Evolutionary conservation across 2,888 invertebrate genomes (phyloP), one percentile per base, ranked within the genome.

Genomic region (Orthosia gothica): DNA sequence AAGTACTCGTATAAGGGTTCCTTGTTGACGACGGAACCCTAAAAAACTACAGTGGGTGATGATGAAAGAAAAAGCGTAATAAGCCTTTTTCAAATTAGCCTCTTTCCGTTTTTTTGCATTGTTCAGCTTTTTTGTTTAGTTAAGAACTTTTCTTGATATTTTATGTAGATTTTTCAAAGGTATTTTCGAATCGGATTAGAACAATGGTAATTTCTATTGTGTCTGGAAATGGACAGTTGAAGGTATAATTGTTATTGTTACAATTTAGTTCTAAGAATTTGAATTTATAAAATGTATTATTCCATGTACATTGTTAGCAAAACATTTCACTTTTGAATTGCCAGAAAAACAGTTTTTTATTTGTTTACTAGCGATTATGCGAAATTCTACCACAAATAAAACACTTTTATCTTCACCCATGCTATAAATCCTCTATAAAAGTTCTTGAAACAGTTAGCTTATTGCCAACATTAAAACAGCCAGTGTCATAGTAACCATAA

Each of bases 51-150:
- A n/a, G n/a, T n/a, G 57, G 70, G 72, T 82, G 81, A 74, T 84
- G 81, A 83, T 84, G 75, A 81, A 84, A 77, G 82, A 82, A 85
- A 74, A 77, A 54, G 76, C 61, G 64, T 80, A 88, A 88, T 89
- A 87, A 84, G 80, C 83, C 80, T 80, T 82, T n/a, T 81, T 78
- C 63, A 75, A 74, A 82, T 79, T 74, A 73, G 26, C 54, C n/a
- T n/a, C n/a, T n/a, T 74, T 80, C 55, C 55, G 52, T 76, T 71
- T 81, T n/a, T 81, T 71, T 65, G n/a, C 20, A 61, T 52, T 63
- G 66, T 40, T 2, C 47, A 52, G 65, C 15, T 57, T 74, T 77
- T 80, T 64, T 45, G 50, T 40, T 61, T 61, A 13, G 65, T 45
- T 26, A 7, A 13, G 23, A 26, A 40, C 20, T 62, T 65, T 66